Percentiles rank a stretch among this genome's conserved stretches.
Conservation (phyloP, 2,888 invertebrate species). For the Hololepta plana region DNA sequence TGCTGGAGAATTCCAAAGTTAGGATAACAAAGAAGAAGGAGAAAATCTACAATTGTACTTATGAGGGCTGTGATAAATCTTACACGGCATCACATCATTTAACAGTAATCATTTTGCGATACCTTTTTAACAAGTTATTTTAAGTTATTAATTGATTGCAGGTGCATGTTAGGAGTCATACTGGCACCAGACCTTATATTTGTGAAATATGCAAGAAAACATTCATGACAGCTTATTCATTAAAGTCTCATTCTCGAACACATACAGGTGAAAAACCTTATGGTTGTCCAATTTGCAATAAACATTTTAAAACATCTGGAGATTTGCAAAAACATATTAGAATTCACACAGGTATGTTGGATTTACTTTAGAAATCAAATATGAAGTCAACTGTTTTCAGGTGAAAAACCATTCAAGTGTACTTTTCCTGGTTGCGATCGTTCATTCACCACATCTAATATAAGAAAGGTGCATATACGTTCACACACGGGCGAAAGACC, state of each 20-base stretch:
- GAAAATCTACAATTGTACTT: constrained; percentile 25
- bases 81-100: constrained; percentile 32
- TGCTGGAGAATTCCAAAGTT: constrained; percentile 11
- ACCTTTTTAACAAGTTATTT: constrained; percentile 5
- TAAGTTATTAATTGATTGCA: constrained; percentile 13
- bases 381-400: constrained; percentile 8
- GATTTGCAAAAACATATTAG: constrained; percentile 25
- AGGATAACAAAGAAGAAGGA: constrained; percentile 12
- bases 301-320: constrained; percentile 24
- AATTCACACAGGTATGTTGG: constrained; percentile 23
- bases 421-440: constrained; percentile 38
- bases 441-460: constrained; percentile 50
- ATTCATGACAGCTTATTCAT: constrained; percentile 32
- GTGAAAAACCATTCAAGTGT: constrained; percentile 34
- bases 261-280: constrained; percentile 33
- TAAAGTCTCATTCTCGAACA: constrained; percentile 32
- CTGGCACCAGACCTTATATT: constrained; percentile 30
- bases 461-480: constrained; percentile 44
- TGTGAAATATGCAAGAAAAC: constrained; percentile 32
- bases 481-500: constrained; percentile 52
- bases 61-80: constrained; percentile 29
- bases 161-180: constrained; percentile 35
- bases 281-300: constrained; percentile 18
- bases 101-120: constrained; percentile 19
- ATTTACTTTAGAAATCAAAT: neutral